phyloP scores from a whole-genome alignment of 2,888 invertebrate species.

The Plagodis pulveraria region DNA sequence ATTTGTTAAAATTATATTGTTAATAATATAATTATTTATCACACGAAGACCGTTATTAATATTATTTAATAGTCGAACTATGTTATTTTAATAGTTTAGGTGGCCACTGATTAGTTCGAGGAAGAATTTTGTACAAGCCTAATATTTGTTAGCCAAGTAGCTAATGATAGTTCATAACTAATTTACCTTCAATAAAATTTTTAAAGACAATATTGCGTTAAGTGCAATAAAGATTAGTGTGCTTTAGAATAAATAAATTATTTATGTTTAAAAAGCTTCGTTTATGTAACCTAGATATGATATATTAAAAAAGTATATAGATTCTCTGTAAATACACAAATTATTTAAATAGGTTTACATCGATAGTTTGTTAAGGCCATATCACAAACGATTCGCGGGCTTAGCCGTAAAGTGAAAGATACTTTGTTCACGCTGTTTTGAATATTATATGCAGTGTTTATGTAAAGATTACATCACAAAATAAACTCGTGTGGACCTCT shows the following conservation, averaged over 20 bases:
- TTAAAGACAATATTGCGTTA: conserved; percentile 63
- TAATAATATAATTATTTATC: conserved; percentile 1
- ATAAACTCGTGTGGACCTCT: too few relatives aligned
- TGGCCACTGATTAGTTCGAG: conserved; percentile 16
- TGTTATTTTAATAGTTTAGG: conserved; percentile 16
- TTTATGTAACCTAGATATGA: conserved; percentile 47
- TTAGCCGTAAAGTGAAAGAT: not conserved
- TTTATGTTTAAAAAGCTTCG: conserved; percentile 26
- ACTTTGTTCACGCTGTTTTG: not conserved
- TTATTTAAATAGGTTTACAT: conserved; percentile 20
- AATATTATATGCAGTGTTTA: not conserved
- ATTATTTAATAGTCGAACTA: conserved; percentile 6
- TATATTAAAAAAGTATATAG: conserved; percentile 13
- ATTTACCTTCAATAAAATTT: conserved; percentile 26
- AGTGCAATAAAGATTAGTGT: conserved; percentile 66
- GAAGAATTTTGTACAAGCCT: conserved; percentile 15
- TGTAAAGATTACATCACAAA: too few relatives aligned
- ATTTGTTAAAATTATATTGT: not conserved
- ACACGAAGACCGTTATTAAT: conserved; percentile 8
- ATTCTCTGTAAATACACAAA: conserved; percentile 43
- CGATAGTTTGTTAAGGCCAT: conserved; percentile 2
- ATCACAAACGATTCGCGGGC: conserved; percentile 16
- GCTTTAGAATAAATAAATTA: conserved; percentile 50
- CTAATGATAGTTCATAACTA: conserved; percentile 5
- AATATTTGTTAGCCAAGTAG: conserved; percentile 6